A percentile compares a stretch with the other conserved stretches of the same genome.
These are phyloP conservation scores for Hirundichthys speculiger DNA, from an alignment of 2,113 vertebrate genomes.

Conservation along the genomic window DNA sequence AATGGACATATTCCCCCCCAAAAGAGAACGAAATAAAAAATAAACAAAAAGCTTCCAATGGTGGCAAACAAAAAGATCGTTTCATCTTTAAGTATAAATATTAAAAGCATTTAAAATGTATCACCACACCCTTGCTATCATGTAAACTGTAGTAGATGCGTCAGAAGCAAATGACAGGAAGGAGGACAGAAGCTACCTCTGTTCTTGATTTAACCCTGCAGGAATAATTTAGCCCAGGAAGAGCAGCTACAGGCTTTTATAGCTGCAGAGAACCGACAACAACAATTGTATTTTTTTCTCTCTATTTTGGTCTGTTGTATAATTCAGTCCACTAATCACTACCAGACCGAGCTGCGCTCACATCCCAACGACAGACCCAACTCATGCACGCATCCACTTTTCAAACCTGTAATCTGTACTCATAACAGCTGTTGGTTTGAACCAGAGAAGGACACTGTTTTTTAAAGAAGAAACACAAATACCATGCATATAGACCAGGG, in stretches of 20 bases:
- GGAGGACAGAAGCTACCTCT: conserved; percentile 31
- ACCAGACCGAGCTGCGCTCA: conserved; percentile 10
- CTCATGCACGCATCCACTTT: not conserved
- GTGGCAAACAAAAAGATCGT: too few species aligned
- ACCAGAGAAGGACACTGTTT: too few species aligned
- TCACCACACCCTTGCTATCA: not conserved
- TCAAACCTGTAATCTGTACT: conserved; percentile 1
- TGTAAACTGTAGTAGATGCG: conserved; percentile 3
- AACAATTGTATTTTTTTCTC: conserved; percentile 2
- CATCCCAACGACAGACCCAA: not conserved
- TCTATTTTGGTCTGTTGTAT: too few species aligned
- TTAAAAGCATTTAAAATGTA: too few species aligned
- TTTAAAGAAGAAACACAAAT: not conserved
- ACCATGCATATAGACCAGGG: too few species aligned
- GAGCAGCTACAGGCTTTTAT: not conserved
- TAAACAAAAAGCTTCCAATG: too few species aligned
- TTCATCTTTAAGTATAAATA: too few species aligned
- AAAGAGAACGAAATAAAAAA: too few species aligned
- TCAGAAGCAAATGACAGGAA: conserved; percentile 51
- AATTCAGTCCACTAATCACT: conserved; percentile 36
- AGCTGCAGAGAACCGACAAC: not conserved
- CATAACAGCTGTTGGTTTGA: conserved; percentile 1
- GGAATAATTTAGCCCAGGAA: too few species aligned
- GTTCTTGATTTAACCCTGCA: conserved; percentile 35
- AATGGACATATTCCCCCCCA: too few species aligned